Evolutionary conservation across 2,888 invertebrate species (phyloP).

Genomic region (Athripsodes cinereus): DNA sequence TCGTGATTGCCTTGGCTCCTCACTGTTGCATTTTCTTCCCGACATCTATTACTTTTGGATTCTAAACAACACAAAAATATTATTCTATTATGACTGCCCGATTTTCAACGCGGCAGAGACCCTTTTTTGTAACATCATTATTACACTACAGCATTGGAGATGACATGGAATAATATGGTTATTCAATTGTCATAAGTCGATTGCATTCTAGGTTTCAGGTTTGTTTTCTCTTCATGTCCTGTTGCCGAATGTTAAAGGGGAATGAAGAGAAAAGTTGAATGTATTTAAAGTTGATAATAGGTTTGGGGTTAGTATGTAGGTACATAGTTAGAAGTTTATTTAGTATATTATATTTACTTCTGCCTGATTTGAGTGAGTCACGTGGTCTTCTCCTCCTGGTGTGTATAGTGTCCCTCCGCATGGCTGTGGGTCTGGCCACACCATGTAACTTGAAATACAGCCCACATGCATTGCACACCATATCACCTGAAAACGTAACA

Average conservation of each 20-base stretch:
- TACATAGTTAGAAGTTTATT: too few species aligned
- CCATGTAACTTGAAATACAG: slow-evolving; percentile 96
- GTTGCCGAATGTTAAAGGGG: neutral
- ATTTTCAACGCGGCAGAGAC: too few species aligned
- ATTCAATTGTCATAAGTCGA: too few species aligned
- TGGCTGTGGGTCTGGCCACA: slow-evolving; percentile 86
- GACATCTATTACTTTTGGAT: slow-evolving; percentile 30
- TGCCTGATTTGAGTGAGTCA: slow-evolving; percentile 53
- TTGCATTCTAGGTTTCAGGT: too few species aligned
- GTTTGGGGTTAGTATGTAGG: neutral
- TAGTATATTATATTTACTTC: slow-evolving; percentile 39
- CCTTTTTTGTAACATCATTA: too few species aligned
- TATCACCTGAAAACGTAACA: slow-evolving; percentile 65
- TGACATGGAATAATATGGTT: too few species aligned
- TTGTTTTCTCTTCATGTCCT: too few species aligned
- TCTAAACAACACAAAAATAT: slow-evolving; percentile 19
- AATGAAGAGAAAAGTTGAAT: too few species aligned
- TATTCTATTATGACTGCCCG: too few species aligned
- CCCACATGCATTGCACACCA: slow-evolving; percentile 98
- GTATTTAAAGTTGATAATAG: too few species aligned
- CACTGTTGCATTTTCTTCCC: slow-evolving; percentile 19
- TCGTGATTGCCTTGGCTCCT: slow-evolving; percentile 34
- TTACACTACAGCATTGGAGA: too few species aligned
- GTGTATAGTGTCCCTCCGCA: slow-evolving; percentile 95
- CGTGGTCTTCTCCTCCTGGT: slow-evolving; percentile 85